phyloP scores from a whole-genome alignment of 2,797 vertebrate genomes.

The Hipposideros larvatus region DNA sequence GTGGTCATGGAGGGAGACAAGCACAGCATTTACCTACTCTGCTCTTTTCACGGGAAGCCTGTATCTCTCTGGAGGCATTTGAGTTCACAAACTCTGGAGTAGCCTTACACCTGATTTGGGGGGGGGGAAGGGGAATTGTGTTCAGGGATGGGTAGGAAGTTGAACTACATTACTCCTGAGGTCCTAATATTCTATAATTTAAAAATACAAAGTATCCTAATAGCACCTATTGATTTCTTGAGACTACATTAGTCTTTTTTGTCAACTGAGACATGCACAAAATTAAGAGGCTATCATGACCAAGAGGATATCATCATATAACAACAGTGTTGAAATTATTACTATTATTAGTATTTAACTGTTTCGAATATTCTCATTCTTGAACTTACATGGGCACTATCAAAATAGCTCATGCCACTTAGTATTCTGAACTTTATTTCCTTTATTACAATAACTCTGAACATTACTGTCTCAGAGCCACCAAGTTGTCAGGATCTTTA shows the following conservation, averaged over 20 bases:
- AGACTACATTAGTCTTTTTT: neutral
- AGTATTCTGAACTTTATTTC: neutral
- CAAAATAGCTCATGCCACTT: neutral
- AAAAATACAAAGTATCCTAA: neutral
- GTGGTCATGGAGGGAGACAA: too few species aligned
- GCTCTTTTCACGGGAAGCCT: too few species aligned
- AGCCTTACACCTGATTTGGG: neutral
- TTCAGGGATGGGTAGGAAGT: neutral
- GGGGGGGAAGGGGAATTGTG: too few species aligned
- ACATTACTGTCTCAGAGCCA: neutral
- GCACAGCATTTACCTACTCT: too few species aligned
- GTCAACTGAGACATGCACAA: neutral
- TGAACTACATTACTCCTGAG: neutral
- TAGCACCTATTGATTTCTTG: neutral
- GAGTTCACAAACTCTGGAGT: neutral
- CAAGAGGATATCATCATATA: neutral
- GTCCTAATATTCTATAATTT: neutral
- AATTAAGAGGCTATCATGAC: neutral
- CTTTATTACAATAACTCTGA: slow-evolving; percentile 12
- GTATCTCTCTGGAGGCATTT: too few species aligned
- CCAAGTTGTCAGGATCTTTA: neutral
- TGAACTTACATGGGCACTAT: neutral
- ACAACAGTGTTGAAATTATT: slow-evolving; percentile 5
- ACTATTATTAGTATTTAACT: neutral
- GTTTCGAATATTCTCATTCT: neutral